Conservation (phyloP, 2,113 vertebrate species). For the Mobula birostris region DNA sequence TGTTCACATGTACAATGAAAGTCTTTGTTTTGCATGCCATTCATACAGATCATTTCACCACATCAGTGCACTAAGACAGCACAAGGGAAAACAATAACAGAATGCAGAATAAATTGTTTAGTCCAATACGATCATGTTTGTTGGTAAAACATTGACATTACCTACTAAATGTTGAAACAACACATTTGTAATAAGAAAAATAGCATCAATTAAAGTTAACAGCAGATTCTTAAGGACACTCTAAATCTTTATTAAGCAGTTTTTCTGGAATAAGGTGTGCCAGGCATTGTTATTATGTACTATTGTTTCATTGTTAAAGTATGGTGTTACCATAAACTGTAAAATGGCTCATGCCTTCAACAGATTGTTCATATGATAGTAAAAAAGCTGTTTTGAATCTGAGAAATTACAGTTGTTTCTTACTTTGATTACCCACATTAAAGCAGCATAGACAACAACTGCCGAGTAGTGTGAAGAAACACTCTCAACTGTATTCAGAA, state of each 20-base stretch:
- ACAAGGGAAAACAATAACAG: no score
- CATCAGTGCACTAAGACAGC: no score
- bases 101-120: no score
- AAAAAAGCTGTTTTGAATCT: conserved; percentile 6
- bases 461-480: background rate
- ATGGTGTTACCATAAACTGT: background rate
- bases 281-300: background rate
- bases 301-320: background rate
- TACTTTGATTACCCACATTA: background rate
- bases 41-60: no score
- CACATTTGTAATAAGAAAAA: background rate
- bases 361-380: background rate
- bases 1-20: no score
- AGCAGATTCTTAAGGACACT: background rate
- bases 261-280: background rate
- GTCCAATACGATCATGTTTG: background rate
- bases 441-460: background rate
- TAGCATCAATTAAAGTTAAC: background rate
- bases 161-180: background rate
- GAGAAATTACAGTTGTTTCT: background rate
- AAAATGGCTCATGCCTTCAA: background rate
- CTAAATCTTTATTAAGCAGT: background rate
- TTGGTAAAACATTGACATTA: background rate
- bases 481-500: background rate
- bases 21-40: no score